phyloP scores from a whole-genome alignment of 2,888 invertebrate species.

The Augochlorella aurata region DNA sequence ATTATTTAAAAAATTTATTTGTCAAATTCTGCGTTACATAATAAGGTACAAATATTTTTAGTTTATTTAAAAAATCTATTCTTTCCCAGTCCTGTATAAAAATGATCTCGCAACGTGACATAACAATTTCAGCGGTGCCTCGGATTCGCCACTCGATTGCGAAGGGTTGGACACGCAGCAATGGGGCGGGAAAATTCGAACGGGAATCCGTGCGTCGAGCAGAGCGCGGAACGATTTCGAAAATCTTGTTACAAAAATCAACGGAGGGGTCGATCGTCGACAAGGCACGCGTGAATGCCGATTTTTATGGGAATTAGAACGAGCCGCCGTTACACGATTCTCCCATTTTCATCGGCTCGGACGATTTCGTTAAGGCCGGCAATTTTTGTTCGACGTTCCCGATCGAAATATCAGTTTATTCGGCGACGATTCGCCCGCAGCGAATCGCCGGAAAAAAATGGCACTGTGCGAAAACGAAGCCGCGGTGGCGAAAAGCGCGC shows the following conservation, averaged over 20 bases:
- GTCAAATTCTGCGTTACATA: too few species aligned
- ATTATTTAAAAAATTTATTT: too few species aligned
- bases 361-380: neutral
- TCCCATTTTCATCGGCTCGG: neutral
- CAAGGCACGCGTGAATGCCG: neutral
- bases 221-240: neutral
- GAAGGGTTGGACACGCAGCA: too few species aligned
- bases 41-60: too few species aligned
- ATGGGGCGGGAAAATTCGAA: neutral
- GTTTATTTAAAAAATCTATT: too few species aligned
- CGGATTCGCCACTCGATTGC: too few species aligned
- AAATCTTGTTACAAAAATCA: neutral
- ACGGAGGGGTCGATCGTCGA: neutral
- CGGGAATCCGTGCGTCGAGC: neutral
- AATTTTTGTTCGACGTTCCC: neutral
- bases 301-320: neutral
- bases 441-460: neutral
- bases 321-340: neutral
- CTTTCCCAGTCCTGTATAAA: too few species aligned
- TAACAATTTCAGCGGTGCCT: too few species aligned
- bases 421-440: constrained; percentile 3
- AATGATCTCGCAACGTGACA: too few species aligned
- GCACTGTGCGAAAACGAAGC: neutral
- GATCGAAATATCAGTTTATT: neutral
- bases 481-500: neutral